These are phyloP conservation scores for Chunga burmeisteri DNA, from an alignment of 2,113 vertebrate genomes.

Conservation along the genomic window DNA sequence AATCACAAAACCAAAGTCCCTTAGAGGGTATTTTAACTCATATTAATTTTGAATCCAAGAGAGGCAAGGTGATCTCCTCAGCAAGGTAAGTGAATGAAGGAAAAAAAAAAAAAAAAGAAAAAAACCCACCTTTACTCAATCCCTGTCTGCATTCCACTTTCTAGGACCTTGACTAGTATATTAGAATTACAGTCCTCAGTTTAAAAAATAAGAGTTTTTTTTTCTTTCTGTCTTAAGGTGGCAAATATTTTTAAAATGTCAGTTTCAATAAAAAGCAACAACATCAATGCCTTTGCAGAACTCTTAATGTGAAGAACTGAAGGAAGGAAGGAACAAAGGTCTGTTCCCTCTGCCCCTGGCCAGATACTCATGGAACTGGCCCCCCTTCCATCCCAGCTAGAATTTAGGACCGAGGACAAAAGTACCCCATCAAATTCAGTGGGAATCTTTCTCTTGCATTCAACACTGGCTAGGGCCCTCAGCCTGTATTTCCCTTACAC, in stretches of 20 bases:
- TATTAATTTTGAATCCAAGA: background rate
- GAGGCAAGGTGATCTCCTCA: background rate
- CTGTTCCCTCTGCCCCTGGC: background rate
- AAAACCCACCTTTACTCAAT: background rate
- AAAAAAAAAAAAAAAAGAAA: background rate
- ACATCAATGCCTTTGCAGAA: background rate
- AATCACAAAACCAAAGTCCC: background rate
- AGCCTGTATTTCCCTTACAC: background rate
- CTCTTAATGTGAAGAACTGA: background rate
- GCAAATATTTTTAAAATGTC: background rate
- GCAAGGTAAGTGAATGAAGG: background rate
- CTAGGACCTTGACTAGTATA: background rate
- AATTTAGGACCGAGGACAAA: fast-evolving
- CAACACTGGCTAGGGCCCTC: background rate
- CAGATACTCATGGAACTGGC: background rate
- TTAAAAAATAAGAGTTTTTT: background rate
- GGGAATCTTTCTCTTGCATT: background rate
- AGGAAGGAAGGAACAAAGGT: background rate
- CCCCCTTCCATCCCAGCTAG: background rate
- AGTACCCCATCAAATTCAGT: background rate
- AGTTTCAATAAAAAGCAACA: background rate
- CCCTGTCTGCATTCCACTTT: background rate
- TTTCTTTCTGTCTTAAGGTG: background rate
- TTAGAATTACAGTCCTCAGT: fast-evolving
- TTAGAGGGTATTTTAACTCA: background rate